Base-by-base conservation (phyloP, 2,113 vertebrate species). In the Lipotes vexillifer region DNA sequence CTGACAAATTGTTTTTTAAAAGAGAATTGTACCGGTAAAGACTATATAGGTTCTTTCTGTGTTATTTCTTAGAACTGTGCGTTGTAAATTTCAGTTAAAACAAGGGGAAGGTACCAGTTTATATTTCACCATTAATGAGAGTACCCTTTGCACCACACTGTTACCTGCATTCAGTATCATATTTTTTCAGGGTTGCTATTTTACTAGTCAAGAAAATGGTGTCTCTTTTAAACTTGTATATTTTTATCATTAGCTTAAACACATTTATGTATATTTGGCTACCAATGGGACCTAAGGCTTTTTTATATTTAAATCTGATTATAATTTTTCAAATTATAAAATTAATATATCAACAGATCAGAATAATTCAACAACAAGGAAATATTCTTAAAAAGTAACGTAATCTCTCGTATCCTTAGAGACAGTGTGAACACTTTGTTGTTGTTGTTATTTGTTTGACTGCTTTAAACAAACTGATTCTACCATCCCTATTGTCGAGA, bases 261-360 rank as follows among this genome's bases (percentile, higher is more conserved):
- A 46, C 46, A 69, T 46, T 95, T 84, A 52, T 65, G 6, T 88
- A 68, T 93, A 46, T 86, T 93, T 94, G 77, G 6, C 74, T 96
- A 84, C 77, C 33, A 65, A 21, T 81, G 44, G 55, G 85, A 88
- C 72, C 46, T 55, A 68, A 55, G 55, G 14, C 46, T 49, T 84
- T 92, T 23, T 69, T 38, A 74, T 55, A 57, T 97, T 96, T 96
- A 69, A 94, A 85, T 84, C 18, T 92, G 66, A 83, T 57, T 77
- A 52, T 63, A 84, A 87, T 71, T 71, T 88, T 77, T 83, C 2
- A n/a, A 71, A 80, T 93, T 83, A 65, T 84, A 66, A 82, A 82
- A 97, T 89, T 85, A 90, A 57, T 83, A 86, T 69, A 41, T 59
- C 9, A 66, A 86, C 61, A 17, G 82, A 44, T 69, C 27, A 71